These are phyloP conservation scores for Cinara cedri DNA, from an alignment of 2,888 invertebrate species.

Conservation along the genomic window DNA sequence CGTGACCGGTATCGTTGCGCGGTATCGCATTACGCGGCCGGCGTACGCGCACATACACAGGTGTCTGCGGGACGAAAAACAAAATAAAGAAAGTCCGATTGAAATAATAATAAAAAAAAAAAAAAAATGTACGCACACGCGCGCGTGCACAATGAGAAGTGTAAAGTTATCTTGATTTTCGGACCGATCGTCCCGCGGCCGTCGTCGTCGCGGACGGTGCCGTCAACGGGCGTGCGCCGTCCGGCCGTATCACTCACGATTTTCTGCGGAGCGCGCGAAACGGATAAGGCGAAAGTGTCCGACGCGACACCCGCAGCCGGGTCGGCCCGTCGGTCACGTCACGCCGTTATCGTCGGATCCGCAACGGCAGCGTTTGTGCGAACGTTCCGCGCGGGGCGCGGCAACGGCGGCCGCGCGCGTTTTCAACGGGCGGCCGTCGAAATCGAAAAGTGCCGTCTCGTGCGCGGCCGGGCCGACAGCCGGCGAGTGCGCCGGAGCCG, in stretches of 20 bases:
- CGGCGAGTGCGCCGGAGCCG: too few relatives aligned
- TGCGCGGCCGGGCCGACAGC: too few relatives aligned
- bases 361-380: not conserved
- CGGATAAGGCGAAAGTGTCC: slow-evolving; percentile 24
- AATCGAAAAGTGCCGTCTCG: too few relatives aligned
- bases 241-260: slow-evolving; percentile 31
- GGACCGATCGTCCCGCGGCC: not conserved
- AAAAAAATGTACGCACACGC: not conserved
- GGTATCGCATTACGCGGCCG: too few relatives aligned
- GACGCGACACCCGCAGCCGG: not conserved
- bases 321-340: too few relatives aligned
- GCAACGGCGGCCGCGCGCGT: too few relatives aligned
- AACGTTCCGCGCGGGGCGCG: too few relatives aligned
- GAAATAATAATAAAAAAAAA: not conserved
- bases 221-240: slow-evolving; percentile 32
- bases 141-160: too few relatives aligned
- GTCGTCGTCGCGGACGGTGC: not conserved
- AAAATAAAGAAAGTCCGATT: slow-evolving; percentile 9
- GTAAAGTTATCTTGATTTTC: slow-evolving; percentile 40
- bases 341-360: not conserved
- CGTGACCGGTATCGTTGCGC: slow-evolving; percentile 28
- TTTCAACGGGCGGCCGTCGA: too few relatives aligned
- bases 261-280: not conserved
- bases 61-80: not conserved
- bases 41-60: too few relatives aligned